Base-by-base conservation (phyloP, 2,113 vertebrate genomes). In the Glaucomys volans region DNA sequence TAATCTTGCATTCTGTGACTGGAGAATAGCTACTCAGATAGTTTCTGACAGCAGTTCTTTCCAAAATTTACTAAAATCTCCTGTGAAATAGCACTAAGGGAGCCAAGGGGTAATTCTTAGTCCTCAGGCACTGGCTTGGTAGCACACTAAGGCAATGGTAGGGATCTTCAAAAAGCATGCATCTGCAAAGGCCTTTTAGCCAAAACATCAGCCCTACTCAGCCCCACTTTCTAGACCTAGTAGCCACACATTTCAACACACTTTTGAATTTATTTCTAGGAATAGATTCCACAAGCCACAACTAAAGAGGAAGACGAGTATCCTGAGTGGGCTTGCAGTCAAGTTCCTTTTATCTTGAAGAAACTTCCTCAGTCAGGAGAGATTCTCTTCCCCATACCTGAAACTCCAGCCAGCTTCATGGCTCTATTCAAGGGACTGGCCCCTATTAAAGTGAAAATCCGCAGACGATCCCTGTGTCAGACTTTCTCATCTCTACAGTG, bases 201-300 rank as follows among this genome's bases (percentile, higher is more conserved):
- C 30, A 24, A 28, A 64, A 79, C 8, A 24, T 17, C 13, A 77
- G n/a, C 17, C 50, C 37, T 40, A 74, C 16, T 12, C 64, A 84
- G 47, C 7, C 44, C 66, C 13, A 40, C 14, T 64, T 79, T 5
- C 8, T 22, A 47, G 71, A 16, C 40, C 50, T 18, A 2, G 11
- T 26, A 62, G 42, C 4, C 54, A 59, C 35, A 72, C 30, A 80
- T 79, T 40, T 54, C 87, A 87, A 17, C 17, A 50, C 30, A 32
- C 50, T 93, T 87, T 69, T 40, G 42, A 84, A 50, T 85, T 28
- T 76, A 66, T 80, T 94, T 57, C 28, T n/a, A 26, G 83, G 32
- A 79, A 40, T 35, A 72, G 13, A 44, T 35, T 67, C 42, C 44
- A 47, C 3, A 18, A 87, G 67, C 32, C 20, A 71, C 75, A 92